phyloP scores from a whole-genome alignment of 1,140 invertebrate species.

The Drosophila bifasciata region DNA sequence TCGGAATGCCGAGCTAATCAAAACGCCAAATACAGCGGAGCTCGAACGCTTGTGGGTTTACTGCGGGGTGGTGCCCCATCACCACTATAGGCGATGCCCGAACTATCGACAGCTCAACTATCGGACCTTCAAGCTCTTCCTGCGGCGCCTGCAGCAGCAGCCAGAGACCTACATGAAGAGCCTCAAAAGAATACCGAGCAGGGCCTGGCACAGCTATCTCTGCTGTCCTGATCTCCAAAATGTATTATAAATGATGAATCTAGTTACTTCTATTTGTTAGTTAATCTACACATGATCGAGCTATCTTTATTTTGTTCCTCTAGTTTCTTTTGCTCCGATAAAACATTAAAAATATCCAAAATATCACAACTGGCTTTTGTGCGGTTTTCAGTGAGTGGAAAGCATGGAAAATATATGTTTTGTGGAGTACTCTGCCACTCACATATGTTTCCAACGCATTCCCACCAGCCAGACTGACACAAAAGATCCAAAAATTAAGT shows the following conservation, averaged over 20 bases:
- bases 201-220: conserved; percentile 10
- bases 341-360: too few relatives aligned
- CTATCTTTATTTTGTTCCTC: too few relatives aligned
- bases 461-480: not conserved
- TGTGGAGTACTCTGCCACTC: not conserved
- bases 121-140: conserved; percentile 12
- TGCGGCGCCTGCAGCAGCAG: not conserved
- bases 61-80: conserved; percentile 39
- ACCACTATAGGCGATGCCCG: conserved; percentile 26
- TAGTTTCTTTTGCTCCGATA: too few relatives aligned
- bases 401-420: too few relatives aligned
- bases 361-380: too few relatives aligned
- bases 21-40: not conserved
- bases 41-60: conserved; percentile 35
- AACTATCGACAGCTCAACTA: conserved; percentile 31
- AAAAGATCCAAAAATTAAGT: conserved; percentile 48
- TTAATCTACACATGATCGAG: too few relatives aligned
- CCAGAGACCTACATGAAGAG: not conserved
- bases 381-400: too few relatives aligned
- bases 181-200: conserved; percentile 18
- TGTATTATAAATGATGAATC: too few relatives aligned
- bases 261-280: too few relatives aligned
- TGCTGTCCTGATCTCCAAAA: conserved; percentile 31
- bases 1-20: not conserved
- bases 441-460: not conserved